phyloP scores from a whole-genome alignment of 2,797 vertebrate species.

The Zalophus californianus region DNA sequence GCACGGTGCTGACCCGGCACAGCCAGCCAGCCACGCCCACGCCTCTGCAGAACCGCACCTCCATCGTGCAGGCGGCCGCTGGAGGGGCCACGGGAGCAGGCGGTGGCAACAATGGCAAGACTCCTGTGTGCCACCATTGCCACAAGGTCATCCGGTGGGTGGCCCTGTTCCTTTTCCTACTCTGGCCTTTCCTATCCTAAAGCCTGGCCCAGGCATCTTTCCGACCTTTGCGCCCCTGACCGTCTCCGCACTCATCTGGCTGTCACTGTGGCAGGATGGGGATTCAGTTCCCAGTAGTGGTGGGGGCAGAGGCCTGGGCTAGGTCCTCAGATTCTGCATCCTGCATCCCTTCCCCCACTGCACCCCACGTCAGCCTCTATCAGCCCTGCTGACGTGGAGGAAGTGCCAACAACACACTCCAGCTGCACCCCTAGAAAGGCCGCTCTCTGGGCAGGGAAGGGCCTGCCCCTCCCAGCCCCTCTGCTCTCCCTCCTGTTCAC shows the following conservation, averaged over 20 bases:
- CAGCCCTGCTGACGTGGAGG: neutral
- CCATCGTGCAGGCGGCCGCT: slow-evolving; percentile 96
- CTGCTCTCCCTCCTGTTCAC: neutral
- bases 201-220: neutral
- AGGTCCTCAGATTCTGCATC: neutral
- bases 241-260: neutral
- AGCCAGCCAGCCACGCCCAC: slow-evolving; percentile 95
- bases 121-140: slow-evolving; percentile 95
- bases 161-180: neutral
- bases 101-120: slow-evolving; percentile 90
- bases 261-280: neutral
- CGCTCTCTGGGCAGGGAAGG: neutral
- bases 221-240: neutral
- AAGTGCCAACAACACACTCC: neutral
- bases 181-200: neutral
- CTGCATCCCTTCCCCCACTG: neutral
- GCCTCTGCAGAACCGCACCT: slow-evolving; percentile 97
- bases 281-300: neutral
- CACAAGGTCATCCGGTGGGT: slow-evolving; percentile 98
- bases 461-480: neutral
- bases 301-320: neutral
- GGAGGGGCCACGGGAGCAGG: slow-evolving; percentile 69
- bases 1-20: slow-evolving; percentile 96
- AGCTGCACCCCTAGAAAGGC: neutral
- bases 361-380: neutral